These are phyloP conservation scores for Chanos chanos DNA, from an alignment of 2,797 vertebrate species.

Conservation along the genomic window DNA sequence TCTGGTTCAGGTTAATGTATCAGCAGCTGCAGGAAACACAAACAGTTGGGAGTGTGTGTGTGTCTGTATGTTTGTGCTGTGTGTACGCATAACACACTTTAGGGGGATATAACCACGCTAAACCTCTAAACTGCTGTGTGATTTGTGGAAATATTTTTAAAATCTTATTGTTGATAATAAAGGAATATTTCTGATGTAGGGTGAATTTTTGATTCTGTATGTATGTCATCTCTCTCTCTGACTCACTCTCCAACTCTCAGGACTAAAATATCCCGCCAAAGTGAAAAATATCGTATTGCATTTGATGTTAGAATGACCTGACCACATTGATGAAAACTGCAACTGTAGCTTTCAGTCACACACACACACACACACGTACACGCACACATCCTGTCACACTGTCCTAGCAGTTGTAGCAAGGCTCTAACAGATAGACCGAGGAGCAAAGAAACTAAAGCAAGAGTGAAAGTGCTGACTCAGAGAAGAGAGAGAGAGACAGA, in stretches of 20 bases:
- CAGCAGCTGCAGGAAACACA: not conserved
- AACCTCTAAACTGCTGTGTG: too few relatives aligned
- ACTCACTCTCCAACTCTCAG: conserved; percentile 57
- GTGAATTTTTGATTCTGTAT: too few relatives aligned
- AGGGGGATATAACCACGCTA: too few relatives aligned
- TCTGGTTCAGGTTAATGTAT: conserved; percentile 54
- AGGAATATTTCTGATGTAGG: too few relatives aligned
- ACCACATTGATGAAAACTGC: conserved; percentile 62
- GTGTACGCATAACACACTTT: too few relatives aligned
- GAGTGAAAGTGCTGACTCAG: conserved; percentile 72
- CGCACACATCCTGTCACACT: conserved; percentile 65
- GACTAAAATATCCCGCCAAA: conserved; percentile 70
- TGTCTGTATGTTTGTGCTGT: too few relatives aligned
- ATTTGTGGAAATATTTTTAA: too few relatives aligned
- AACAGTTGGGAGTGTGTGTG: not conserved
- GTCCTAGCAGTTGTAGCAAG: conserved; percentile 57
- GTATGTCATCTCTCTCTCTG: not conserved
- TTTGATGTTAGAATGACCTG: conserved; percentile 67
- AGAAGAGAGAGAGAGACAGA: too few relatives aligned
- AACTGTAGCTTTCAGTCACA: conserved; percentile 62
- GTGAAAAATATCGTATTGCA: conserved; percentile 76
- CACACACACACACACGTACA: conserved; percentile 37
- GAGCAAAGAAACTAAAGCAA: conserved; percentile 67
- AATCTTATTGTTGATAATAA: too few relatives aligned
- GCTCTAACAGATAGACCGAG: conserved; percentile 55